Evolutionary conservation across 92 coral and sea anemone genomes (phyloP), one percentile per base, ranked within the genome.

Genomic region (Palythoa caribaeorum): DNA sequence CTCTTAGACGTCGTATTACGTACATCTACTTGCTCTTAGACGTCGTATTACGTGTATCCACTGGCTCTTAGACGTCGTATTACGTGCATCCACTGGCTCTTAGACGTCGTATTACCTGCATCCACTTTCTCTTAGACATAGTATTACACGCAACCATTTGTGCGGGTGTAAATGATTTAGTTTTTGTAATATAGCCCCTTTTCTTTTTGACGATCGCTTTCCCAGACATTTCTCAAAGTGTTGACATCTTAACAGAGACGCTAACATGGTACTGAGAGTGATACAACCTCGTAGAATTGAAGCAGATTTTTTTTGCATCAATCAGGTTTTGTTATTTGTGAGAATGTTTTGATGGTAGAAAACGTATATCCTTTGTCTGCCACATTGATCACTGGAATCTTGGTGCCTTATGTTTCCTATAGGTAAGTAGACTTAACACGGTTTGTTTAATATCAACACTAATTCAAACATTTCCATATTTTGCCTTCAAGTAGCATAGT

Each of bases 281-380:
- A 0, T 13, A 9, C 28, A n/a, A 63, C 70, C 20, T n/a, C 50
- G 28, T 28, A 28, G 28, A 28, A 28, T 28, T 28, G 0, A 10
- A 9, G 47, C 14, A 38, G 15, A 38, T 8, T 73, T 40, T 35
- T 54, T 21, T 73, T 66, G 7, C 36, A 38, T 20, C 75, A 66
- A 73, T 48, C 62, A 94, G 98, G 88, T 47, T 91, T 94, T 78
- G 94, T 94, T 47, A 38, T 94, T 39, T 94, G 94, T 76, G 98
- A 94, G 83, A 76, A 71, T 71, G 59, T 93, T 62, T 80, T 94
- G 39, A 53, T 89, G 57, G 79, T 73, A 16, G 91, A 93, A 57
- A 90, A 71, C 10, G 36, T 93, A 0, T 93, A 94, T 83, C 91
- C 98, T 8, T 89, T 78, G 11, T 86, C 87, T 87, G 90, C 78